Base-by-base conservation (phyloP, 1,140 invertebrate species). In the Archegozetes longisetosus region DNA sequence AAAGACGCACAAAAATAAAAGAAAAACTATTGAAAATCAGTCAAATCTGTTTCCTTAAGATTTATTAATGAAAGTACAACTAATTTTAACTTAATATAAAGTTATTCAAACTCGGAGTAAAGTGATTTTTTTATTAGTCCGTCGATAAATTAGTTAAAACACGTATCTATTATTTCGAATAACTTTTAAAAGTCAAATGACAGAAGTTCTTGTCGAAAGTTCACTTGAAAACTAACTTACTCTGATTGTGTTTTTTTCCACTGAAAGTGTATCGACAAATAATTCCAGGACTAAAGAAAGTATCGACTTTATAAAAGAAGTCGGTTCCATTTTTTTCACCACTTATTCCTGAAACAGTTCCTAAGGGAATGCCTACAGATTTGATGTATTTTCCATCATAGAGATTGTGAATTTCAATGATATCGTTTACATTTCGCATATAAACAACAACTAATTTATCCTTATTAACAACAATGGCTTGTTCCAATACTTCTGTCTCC, bases 261-360 rank as follows among this genome's bases (percentile, higher is more conserved):
- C 77, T 40, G 61, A 97, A 79, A 75, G 94, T 85, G 64, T 85
- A 84, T 50, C 80, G 81, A 71, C 92, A 96, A 68, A 96, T 93
- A 58, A 84, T 80, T 22, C 84, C 84, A n/a, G 95, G 93, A 48
- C 83, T 88, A 20, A 97, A 77, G 72, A 97, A 97, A 0, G 92
- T 96, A 49, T 84, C 83, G 70, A 96, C 94, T 65, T 85, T 80
- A 71, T 88, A 95, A 74, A 97, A 98, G 62, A 95, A 83, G 76
- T 97, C 88, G 0, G 78, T 80, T 65, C 90, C 81, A 64, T 86
- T 81, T 68, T 83, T 85, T 66, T 88, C 82, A 4, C 89, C 91
- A 9, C 84, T 86, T 67, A 87, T 85, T 1, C 84, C 84, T 27
- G 79, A 79, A 40, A 98, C 78, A 2, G 86, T 86, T 12, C 93